Percentiles rank a stretch among this genome's conserved stretches.
phyloP scores from a whole-genome alignment of 2,113 vertebrate genomes.

The Micromys minutus region DNA sequence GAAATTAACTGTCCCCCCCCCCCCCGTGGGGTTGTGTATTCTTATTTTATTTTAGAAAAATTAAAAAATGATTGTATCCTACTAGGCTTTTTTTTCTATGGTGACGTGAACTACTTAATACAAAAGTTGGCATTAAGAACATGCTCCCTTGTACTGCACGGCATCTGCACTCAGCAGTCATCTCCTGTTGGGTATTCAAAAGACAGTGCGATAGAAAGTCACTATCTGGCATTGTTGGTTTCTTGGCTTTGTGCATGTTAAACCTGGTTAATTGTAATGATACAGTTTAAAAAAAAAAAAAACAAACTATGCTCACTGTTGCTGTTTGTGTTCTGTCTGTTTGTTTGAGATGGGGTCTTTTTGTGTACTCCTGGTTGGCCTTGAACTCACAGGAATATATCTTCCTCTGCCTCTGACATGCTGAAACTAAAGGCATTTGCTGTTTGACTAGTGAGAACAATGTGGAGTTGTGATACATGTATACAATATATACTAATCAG shows the following conservation, averaged over 20 bases:
- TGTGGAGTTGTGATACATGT: background rate
- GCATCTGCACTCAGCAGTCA: too few relatives aligned
- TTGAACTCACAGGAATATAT: background rate
- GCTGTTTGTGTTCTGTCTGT: background rate
- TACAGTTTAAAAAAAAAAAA: too few relatives aligned
- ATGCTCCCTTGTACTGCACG: too few relatives aligned
- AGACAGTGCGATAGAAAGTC: too few relatives aligned
- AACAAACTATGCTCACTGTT: background rate
- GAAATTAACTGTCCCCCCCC: background rate
- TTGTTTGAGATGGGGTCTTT: background rate
- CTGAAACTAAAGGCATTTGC: background rate
- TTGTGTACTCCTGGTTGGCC: background rate
- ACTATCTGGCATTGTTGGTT: too few relatives aligned
- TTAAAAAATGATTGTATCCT: background rate
- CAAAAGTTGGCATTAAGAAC: slow-evolving; percentile 36
- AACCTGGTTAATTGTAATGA: too few relatives aligned
- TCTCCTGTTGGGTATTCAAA: too few relatives aligned
- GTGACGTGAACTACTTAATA: slow-evolving; percentile 20
- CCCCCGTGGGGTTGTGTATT: too few relatives aligned
- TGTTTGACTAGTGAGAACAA: background rate
- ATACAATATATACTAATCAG: background rate
- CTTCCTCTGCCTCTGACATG: background rate
- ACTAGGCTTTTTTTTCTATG: background rate
- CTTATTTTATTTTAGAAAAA: background rate
- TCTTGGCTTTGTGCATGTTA: too few relatives aligned